Percentiles rank a stretch among this genome's conserved stretches.
These are phyloP conservation scores for Planiliza haematocheilus DNA, from an alignment of 2,113 vertebrate species.

Conservation along the genomic window DNA sequence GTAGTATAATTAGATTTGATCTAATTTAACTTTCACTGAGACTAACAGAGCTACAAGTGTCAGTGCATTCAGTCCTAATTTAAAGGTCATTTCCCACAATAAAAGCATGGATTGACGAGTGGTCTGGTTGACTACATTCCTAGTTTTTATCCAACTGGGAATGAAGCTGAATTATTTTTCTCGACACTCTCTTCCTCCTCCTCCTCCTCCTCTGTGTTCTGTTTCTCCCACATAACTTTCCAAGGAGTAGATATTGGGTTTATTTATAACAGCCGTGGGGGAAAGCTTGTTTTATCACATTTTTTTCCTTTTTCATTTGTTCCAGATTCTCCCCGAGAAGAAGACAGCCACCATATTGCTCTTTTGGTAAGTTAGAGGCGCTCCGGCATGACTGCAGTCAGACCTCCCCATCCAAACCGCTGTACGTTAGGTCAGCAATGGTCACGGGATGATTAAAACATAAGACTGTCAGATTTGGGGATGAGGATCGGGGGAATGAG, in stretches of 20 bases:
- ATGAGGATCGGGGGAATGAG: conserved; percentile 25
- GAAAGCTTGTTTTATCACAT: conserved; percentile 5
- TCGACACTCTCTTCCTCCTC: no score
- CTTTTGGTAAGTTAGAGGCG: background rate
- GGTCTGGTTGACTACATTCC: no score
- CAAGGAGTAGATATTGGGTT: conserved; percentile 19
- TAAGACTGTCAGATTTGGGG: conserved; percentile 8
- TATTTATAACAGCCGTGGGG: conserved; percentile 37
- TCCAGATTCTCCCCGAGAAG: conserved; percentile 6
- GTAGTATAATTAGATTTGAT: no score
- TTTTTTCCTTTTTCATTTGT: conserved; percentile 13
- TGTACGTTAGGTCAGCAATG: no score
- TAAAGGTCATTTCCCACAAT: no score
- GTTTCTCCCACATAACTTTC: conserved; percentile 27
- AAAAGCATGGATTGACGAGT: no score
- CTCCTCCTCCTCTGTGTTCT: background rate
- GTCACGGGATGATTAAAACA: conserved; percentile 19
- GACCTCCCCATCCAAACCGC: no score
- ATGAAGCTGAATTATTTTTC: no score
- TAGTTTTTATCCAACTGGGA: background rate
- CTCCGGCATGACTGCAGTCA: no score
- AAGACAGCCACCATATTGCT: background rate
- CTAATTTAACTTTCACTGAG: no score
- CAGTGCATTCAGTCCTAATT: no score
- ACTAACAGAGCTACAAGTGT: no score